These are phyloP conservation scores for Catharus minimus DNA, from an alignment of 2,113 vertebrate genomes.

Conservation along the genomic window DNA sequence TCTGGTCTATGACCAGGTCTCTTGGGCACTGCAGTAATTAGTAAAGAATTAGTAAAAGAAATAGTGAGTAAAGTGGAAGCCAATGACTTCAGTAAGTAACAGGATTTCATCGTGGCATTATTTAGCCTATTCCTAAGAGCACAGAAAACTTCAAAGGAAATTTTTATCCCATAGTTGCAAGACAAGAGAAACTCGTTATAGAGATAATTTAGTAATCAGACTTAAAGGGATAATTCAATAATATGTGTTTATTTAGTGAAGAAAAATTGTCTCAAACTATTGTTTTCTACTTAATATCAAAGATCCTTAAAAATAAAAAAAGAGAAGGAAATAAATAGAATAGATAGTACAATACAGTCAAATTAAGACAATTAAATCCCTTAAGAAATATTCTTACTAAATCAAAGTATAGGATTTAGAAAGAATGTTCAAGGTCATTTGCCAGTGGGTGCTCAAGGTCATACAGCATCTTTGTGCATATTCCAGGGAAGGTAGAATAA, in stretches of 20 bases:
- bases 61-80: not conserved
- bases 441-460: not conserved
- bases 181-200: not conserved
- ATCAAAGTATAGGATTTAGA: not conserved
- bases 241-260: not conserved
- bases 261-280: not conserved
- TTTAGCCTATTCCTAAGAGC: not conserved
- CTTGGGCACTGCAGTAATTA: not conserved
- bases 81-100: not conserved
- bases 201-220: slow-evolving; percentile 14
- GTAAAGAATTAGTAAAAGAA: slow-evolving; percentile 20
- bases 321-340: not conserved
- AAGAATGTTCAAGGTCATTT: not conserved
- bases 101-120: not conserved
- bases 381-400: not conserved
- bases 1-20: not conserved
- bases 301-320: not conserved
- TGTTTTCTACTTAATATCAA: not conserved
- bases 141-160: slow-evolving; percentile 21
- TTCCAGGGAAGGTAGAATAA: not conserved
- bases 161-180: not conserved
- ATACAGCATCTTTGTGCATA: not conserved
- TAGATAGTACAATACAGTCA: not conserved
- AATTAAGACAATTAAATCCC: not conserved
- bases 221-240: not conserved